phyloP scores from a whole-genome alignment of 92 coral and sea anemone species.

The Parazoanthus darwini region DNA sequence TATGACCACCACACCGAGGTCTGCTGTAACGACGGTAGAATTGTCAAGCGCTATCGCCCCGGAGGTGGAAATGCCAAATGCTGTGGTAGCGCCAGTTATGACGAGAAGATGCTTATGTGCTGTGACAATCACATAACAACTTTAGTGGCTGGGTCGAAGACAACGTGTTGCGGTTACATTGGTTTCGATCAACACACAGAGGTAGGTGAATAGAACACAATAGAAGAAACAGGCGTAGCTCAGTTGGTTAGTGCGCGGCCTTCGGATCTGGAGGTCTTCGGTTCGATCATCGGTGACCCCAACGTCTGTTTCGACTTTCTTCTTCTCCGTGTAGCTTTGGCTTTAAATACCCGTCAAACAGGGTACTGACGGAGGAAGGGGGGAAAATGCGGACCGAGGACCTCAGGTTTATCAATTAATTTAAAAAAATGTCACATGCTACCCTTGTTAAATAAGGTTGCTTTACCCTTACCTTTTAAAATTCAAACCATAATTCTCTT shows the following conservation, averaged over 20 bases:
- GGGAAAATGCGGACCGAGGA: no score
- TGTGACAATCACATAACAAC: conserved; percentile 28
- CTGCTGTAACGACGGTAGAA: conserved; percentile 46
- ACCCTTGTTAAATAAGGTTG: no score
- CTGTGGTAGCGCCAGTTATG: conserved; percentile 44
- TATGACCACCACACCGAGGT: conserved; percentile 30
- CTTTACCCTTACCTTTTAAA: not conserved
- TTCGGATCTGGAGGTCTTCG: no score
- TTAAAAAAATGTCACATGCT: no score
- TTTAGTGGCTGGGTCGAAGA: conserved; percentile 6
- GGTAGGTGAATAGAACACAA: conserved; percentile 4
- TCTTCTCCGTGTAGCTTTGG: no score
- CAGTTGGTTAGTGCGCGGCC: no score
- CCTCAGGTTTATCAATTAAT: no score
- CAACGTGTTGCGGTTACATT: conserved; percentile 41
- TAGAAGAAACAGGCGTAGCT: no score
- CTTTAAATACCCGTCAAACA: no score
- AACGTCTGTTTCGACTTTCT: no score
- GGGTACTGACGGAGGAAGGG: no score
- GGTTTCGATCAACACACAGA: conserved; percentile 34
- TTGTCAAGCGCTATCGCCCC: not conserved
- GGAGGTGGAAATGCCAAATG: conserved; percentile 31
- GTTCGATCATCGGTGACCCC: no score
- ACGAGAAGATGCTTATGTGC: conserved; percentile 23
- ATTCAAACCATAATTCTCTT: not conserved